Base-by-base conservation (phyloP, 2,797 vertebrate species). In the Neosilurus hyrtlii region DNA sequence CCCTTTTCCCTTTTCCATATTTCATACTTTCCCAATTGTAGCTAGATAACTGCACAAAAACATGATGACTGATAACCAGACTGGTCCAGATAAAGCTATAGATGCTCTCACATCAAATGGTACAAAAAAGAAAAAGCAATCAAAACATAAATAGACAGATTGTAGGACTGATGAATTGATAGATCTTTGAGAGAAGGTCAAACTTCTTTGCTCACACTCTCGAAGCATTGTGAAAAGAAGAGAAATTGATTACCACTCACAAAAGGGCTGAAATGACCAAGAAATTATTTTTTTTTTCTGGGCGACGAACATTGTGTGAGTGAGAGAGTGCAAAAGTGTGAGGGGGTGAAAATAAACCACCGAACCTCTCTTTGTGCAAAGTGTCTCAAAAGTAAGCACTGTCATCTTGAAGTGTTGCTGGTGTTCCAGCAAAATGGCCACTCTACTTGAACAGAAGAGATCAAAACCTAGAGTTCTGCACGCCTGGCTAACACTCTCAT, bases 201-300 rank as follows among this genome's bases (percentile, higher is more conserved):
- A 94, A 95, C 94, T 94, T 93, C 93, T 94, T 92, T 92, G 91
- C 92, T 92, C 92, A 93, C 93, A 92, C 87, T 84, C 90, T 87
- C 90, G 90, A 88, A 93, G 93, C 92, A 93, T 94, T 92, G 92
- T 92, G 92, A 94, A 94, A 94, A 94, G 94, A 94, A 94, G 92
- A 94, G 93, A 94, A 95, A 95, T 95, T 94, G 94, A 93, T 94
- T 94, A 94, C 92, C 88, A 91, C 91, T 93, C 94, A 95, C 94
- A 95, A 95, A 94, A 92, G 93, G 92, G 88, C 90, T 91, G 91
- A 95, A 95, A 95, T 94, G 94, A 93, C 94, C 93, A 91, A 91
- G 94, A 93, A 94, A 95, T 94, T 94, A 92, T 94, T 94, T 75
- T 94, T 94, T 95, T 93, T 94, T 94, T 95, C 93, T 94, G 91